Evolutionary conservation across 2,888 invertebrate genomes (phyloP).

Genomic region (Sarcophaga subvicina): DNA sequence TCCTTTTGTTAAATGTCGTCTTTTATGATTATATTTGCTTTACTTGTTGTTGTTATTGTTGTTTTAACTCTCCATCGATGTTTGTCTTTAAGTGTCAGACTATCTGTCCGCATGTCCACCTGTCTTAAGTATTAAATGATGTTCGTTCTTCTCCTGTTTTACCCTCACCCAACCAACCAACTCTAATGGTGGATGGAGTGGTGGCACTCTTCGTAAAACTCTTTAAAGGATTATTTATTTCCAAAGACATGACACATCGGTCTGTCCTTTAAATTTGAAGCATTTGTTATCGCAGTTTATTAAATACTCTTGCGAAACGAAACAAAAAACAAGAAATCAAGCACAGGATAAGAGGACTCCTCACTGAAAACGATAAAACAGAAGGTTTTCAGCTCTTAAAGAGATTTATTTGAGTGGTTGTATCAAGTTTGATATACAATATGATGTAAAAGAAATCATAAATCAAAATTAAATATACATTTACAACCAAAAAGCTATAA

Average conservation of each 20-base stretch:
- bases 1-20: slow-evolving; percentile 67
- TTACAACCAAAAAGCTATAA: slow-evolving; percentile 6
- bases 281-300: slow-evolving; percentile 53
- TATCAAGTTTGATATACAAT: slow-evolving; percentile 54
- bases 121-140: slow-evolving; percentile 70
- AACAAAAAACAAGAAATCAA: slow-evolving; percentile 39
- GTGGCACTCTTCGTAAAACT: neutral
- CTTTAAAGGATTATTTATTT: slow-evolving; percentile 62
- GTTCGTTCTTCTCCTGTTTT: slow-evolving; percentile 31
- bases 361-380: slow-evolving; percentile 3
- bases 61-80: slow-evolving; percentile 48
- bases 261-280: slow-evolving; percentile 8
- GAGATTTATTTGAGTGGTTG: slow-evolving; percentile 62
- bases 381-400: neutral
- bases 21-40: slow-evolving; percentile 47
- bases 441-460: slow-evolving; percentile 59
- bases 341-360: slow-evolving; percentile 36
- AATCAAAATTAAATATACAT: slow-evolving; percentile 66
- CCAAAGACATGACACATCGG: slow-evolving; percentile 1
- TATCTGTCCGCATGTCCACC: slow-evolving; percentile 69
- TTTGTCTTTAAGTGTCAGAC: slow-evolving; percentile 70
- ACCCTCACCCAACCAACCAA: neutral
- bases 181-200: too few relatives aligned
- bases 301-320: slow-evolving; percentile 33
- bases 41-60: neutral